Base-by-base conservation (phyloP, 2,888 invertebrate genomes). In the Euplexia lucipara region DNA sequence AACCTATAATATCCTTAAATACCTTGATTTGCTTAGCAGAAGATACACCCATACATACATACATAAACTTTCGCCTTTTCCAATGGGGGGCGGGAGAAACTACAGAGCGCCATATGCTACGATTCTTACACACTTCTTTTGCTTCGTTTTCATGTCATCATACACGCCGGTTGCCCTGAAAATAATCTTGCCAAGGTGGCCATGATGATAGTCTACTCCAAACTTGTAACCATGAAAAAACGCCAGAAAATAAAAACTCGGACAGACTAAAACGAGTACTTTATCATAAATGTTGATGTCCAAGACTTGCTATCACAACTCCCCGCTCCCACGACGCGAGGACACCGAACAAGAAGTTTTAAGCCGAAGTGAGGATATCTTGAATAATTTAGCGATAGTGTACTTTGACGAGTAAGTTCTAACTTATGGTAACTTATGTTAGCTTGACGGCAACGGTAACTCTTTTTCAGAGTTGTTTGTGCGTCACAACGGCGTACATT, bases 351-450 rank as follows among this genome's bases (percentile, higher is more conserved):
- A 10, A 16, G 44, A 82, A 86, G 82, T 87, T 80, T 79, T 81
- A 86, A 86, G 83, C 74, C 71, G 70, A 75, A 78, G 75, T 78
- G 78, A 81, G 79, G 81, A 81, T 79, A 79, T 78, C 73, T 44
- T 83, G 84, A 84, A 88, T 88, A 88, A 87, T 86, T 88, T 83
- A 86, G 58, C 58, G 59, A 64, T 53, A 65, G 63, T 79, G 71
- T 83, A 77, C 78, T 81, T 77, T 81, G 49, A 57, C 51, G 67
- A 69, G 59, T 70, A 56, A 56, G 58, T 70, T 61, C 9, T 61
- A 71, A 75, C 37, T 74, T 74, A 57, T 65, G 59, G 54, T 57
- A 73, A 75, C 75, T 73, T 70, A 37, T 70, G 73, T 53, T 65
- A 51, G 54, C 56, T 45, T 1, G 66, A 7, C 9, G 35, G 37